Evolutionary conservation across 1,140 invertebrate genomes (phyloP).

Genomic region (Druon quercuslanigerum): DNA sequence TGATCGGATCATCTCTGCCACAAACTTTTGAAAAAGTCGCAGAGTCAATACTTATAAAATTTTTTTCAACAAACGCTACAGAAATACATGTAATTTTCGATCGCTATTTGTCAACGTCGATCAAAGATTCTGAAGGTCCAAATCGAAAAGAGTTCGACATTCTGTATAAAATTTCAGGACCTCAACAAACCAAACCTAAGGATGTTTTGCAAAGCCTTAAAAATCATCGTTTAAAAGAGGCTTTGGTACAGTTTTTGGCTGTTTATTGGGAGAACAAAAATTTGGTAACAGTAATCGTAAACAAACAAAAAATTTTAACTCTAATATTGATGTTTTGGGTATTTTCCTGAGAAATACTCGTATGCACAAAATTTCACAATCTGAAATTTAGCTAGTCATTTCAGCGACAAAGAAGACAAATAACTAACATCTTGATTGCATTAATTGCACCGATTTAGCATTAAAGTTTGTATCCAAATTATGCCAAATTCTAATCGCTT

Average conservation of each 20-base stretch:
- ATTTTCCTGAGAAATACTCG: too few species aligned
- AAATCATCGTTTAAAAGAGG: constrained; percentile 66
- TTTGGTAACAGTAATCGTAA: constrained; percentile 47
- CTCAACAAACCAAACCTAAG: too few species aligned
- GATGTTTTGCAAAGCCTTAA: constrained; percentile 58
- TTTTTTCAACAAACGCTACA: constrained; percentile 30
- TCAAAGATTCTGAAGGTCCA: constrained; percentile 42
- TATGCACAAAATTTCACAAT: constrained; percentile 36
- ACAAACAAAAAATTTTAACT: background rate
- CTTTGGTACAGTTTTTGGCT: constrained; percentile 59
- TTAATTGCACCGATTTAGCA: too few species aligned
- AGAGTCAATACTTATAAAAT: constrained; percentile 36
- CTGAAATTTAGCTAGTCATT: constrained; percentile 32
- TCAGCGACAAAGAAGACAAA: too few species aligned
- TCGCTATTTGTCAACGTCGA: constrained; percentile 34
- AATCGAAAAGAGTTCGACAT: too few species aligned
- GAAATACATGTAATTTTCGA: constrained; percentile 42
- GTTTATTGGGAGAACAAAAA: constrained; percentile 58
- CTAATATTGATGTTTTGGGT: constrained; percentile 2
- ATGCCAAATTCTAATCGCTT: too few species aligned
- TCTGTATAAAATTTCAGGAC: too few species aligned
- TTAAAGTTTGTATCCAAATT: too few species aligned
- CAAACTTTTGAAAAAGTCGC: constrained; percentile 39
- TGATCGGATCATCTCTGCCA: constrained; percentile 28
- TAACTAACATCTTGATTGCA: too few species aligned